Conservation (phyloP, 2,888 invertebrate genomes). For the Habrosyne pyritoides region DNA sequence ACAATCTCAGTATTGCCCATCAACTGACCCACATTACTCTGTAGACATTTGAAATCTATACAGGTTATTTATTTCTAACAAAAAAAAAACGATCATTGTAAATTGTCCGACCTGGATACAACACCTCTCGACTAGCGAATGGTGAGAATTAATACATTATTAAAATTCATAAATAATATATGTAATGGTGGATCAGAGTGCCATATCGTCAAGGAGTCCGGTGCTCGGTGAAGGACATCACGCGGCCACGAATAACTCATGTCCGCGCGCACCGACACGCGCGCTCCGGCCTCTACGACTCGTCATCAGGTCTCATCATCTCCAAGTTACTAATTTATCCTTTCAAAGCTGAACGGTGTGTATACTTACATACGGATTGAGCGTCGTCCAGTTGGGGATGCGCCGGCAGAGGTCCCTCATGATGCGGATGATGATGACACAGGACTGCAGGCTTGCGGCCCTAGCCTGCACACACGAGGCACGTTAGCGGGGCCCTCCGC, state of each 20-base stretch:
- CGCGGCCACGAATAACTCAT: conserved; percentile 47
- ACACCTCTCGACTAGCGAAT: too few species aligned
- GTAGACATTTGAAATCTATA: too few species aligned
- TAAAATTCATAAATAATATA: not conserved
- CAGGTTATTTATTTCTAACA: too few species aligned
- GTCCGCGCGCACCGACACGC: conserved; percentile 19
- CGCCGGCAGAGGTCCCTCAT: conserved; percentile 97
- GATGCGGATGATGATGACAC: conserved; percentile 97
- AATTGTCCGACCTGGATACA: too few species aligned
- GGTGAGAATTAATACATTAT: too few species aligned
- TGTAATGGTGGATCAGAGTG: conserved; percentile 46
- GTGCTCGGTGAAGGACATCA: conserved; percentile 9
- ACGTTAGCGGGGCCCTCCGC: conserved; percentile 14
- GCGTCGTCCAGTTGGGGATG: conserved; percentile 96
- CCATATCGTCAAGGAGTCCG: conserved; percentile 42
- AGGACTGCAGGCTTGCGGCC: conserved; percentile 97
- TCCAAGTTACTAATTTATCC: conserved; percentile 18
- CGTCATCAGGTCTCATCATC: conserved; percentile 68
- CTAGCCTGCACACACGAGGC: conserved; percentile 88
- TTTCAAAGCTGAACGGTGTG: not conserved
- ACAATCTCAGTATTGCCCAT: too few species aligned
- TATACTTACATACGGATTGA: conserved; percentile 94
- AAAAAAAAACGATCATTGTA: too few species aligned
- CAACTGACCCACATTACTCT: too few species aligned
- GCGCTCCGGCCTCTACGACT: conserved; percentile 45